A percentile compares a stretch with the other conserved stretches of the same genome.
Conservation (phyloP, 1,140 invertebrate species). For the Eurosta solidaginis region DNA sequence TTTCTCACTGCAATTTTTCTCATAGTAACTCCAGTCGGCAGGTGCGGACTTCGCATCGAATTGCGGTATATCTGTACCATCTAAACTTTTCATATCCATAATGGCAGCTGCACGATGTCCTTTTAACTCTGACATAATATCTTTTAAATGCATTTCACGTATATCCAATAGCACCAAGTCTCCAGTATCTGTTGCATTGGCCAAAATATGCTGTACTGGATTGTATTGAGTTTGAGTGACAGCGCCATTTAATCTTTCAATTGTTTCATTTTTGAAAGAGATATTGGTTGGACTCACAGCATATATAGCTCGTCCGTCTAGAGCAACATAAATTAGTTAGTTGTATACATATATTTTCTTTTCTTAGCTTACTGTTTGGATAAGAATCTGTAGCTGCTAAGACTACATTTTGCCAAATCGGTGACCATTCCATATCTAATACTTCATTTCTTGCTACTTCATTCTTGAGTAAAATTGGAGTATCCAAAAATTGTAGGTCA, state of each 20-base stretch:
- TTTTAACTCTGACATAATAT: neutral
- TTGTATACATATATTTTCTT: neutral
- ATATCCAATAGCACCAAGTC: slow-evolving; percentile 42
- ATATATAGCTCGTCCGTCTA: slow-evolving; percentile 30
- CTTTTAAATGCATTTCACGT: slow-evolving; percentile 38
- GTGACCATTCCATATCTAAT: slow-evolving; percentile 40
- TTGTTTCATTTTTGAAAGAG: slow-evolving; percentile 29
- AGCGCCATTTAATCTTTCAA: slow-evolving; percentile 38
- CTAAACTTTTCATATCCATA: slow-evolving; percentile 37
- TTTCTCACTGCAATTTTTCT: slow-evolving; percentile 37
- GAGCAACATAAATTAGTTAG: neutral
- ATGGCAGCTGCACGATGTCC: slow-evolving; percentile 30
- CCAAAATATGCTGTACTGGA: slow-evolving; percentile 33
- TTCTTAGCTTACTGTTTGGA: slow-evolving; percentile 19
- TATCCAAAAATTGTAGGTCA: slow-evolving; percentile 43
- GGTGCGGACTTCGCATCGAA: neutral
- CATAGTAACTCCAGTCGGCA: slow-evolving; percentile 2
- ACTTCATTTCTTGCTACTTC: slow-evolving; percentile 39
- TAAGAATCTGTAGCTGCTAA: slow-evolving; percentile 37
- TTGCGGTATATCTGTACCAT: neutral
- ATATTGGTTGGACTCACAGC: slow-evolving; percentile 41
- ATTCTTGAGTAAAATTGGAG: slow-evolving; percentile 37
- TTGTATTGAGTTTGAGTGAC: slow-evolving; percentile 43
- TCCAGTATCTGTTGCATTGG: slow-evolving; percentile 42
- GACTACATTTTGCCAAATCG: slow-evolving; percentile 44